Percentiles rank a stretch among this genome's conserved stretches.
phyloP scores from a whole-genome alignment of 2,113 vertebrate genomes.

The Paedocypris sp. region DNA sequence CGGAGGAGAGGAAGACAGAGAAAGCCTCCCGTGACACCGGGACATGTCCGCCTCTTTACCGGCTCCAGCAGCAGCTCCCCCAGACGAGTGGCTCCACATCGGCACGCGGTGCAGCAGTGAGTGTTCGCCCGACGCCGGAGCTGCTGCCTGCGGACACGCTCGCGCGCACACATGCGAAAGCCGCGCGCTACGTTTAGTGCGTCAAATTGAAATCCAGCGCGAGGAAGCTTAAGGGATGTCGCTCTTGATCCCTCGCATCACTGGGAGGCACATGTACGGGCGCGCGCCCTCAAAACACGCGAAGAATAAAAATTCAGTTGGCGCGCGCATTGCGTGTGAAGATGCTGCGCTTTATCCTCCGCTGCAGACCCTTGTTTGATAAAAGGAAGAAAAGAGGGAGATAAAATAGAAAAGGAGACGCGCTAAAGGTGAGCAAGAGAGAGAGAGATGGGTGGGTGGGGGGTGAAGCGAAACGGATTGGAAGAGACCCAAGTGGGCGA shows the following conservation, averaged over 20 bases:
- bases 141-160: constrained; percentile 13
- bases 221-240: constrained; percentile 17
- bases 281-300: not conserved
- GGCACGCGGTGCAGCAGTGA: constrained; percentile 13
- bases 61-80: not conserved
- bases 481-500: not conserved
- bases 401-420: not conserved
- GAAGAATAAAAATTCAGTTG: not conserved
- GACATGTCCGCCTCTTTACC: constrained; percentile 24
- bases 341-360: constrained; percentile 14
- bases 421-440: not conserved
- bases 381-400: not conserved
- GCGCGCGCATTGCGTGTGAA: not conserved
- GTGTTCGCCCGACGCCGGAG: constrained; percentile 11
- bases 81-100: constrained; percentile 12
- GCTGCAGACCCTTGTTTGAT: constrained; percentile 25
- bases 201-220: constrained; percentile 17
- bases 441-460: too few relatives aligned
- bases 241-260: constrained; percentile 8
- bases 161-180: constrained; percentile 4
- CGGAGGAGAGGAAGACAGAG: constrained; percentile 24
- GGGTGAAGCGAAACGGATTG: too few relatives aligned
- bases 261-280: not conserved
- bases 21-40: constrained; percentile 26
- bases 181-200: not conserved